Percentiles rank a stretch among this genome's conserved stretches.
Evolutionary conservation across 2,888 invertebrate species (phyloP).

Genomic region (Pseudeuparius sepicola): DNA sequence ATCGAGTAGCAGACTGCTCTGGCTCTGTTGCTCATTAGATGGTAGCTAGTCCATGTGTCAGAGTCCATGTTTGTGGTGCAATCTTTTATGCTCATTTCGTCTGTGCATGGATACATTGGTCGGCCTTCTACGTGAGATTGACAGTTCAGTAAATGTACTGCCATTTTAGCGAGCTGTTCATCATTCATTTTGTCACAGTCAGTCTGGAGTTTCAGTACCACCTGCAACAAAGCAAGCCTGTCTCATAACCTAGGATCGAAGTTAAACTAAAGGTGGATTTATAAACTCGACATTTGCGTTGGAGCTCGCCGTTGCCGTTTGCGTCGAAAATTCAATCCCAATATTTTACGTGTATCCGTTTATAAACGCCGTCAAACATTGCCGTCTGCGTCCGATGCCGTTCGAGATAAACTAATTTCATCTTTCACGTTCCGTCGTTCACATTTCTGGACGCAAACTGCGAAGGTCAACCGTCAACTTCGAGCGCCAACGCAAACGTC

Average conservation of each 20-base stretch:
- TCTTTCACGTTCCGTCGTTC: too few species aligned
- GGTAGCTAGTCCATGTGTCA: constrained; percentile 60
- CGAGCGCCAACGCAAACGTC: too few species aligned
- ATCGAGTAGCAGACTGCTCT: constrained; percentile 57
- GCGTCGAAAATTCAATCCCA: too few species aligned
- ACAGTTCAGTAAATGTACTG: constrained; percentile 58
- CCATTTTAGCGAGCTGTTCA: constrained; percentile 55
- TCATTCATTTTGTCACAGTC: constrained; percentile 51
- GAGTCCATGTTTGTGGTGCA: constrained; percentile 57
- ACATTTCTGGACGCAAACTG: too few species aligned
- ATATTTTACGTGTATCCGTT: constrained; percentile 1
- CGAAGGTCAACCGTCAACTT: too few species aligned
- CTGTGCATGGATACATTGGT: constrained; percentile 48
- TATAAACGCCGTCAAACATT: background rate
- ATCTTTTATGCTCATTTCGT: constrained; percentile 51
- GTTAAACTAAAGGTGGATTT: too few species aligned
- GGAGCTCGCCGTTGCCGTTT: too few species aligned
- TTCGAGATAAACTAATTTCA: too few species aligned
- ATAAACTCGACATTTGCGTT: too few species aligned
- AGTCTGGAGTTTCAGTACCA: constrained; percentile 48
- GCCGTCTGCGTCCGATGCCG: too few species aligned
- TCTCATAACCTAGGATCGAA: too few species aligned
- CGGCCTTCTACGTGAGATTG: constrained; percentile 54
- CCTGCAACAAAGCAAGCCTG: too few species aligned
- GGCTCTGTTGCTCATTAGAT: constrained; percentile 55